Percentiles rank a stretch among this genome's conserved stretches.
Conservation (phyloP, 2,797 vertebrate genomes). For the Amazona ochrocephala region DNA sequence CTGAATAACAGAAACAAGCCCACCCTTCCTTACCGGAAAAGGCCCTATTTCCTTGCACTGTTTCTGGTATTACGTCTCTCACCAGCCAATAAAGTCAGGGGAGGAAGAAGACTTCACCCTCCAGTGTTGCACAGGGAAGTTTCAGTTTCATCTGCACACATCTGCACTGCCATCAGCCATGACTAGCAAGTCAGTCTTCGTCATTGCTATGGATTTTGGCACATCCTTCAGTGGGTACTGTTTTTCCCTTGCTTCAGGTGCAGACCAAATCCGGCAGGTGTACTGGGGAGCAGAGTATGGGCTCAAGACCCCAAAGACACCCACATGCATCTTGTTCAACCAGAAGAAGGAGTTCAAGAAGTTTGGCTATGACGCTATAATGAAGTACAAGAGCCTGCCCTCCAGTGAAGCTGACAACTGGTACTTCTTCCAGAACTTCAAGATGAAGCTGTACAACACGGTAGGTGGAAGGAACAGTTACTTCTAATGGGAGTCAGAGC, state of each 20-base stretch:
- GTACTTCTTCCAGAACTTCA: conserved; percentile 60
- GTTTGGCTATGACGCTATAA: conserved; percentile 41
- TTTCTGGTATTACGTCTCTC: rapidly evolving
- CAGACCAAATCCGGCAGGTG: not conserved
- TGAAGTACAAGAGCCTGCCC: conserved; percentile 34
- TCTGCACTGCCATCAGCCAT: not conserved
- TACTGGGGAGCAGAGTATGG: not conserved
- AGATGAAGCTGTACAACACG: conserved; percentile 27
- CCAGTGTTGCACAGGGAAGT: not conserved
- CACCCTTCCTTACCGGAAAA: not conserved
- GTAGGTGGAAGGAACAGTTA: not conserved
- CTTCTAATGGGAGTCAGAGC: not conserved
- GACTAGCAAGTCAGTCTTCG: not conserved
- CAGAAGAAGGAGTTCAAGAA: not conserved
- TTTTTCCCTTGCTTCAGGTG: conserved; percentile 1
- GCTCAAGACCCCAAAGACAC: not conserved
- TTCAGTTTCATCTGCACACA: not conserved
- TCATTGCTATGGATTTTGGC: conserved; percentile 14
- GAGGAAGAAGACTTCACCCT: not conserved
- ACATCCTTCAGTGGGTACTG: conserved; percentile 27
- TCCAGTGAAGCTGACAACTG: not conserved
- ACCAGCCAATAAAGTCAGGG: rapidly evolving
- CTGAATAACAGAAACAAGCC: not conserved
- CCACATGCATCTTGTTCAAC: conserved; percentile 7
- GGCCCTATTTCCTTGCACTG: rapidly evolving